A percentile compares a stretch with the other conserved stretches of the same genome.
Conservation (phyloP, 2,888 invertebrate genomes). For the Sphaerophoria taeniata region DNA sequence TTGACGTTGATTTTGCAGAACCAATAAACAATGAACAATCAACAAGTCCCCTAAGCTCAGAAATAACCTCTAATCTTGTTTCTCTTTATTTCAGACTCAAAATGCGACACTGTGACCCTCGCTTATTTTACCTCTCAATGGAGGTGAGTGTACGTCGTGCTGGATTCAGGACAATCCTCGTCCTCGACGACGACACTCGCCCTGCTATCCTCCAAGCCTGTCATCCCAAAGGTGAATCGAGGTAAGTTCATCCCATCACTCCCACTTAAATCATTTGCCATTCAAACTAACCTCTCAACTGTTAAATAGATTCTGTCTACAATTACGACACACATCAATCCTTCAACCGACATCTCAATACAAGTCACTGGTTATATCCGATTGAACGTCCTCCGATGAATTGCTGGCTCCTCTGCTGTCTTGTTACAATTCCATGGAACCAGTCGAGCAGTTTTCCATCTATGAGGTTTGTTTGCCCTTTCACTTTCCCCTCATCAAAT, state of each 20-base stretch:
- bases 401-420: conserved; percentile 92
- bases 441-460: conserved; percentile 93
- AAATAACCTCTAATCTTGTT: no score
- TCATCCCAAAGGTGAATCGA: conserved; percentile 96
- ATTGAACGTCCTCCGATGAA: conserved; percentile 94
- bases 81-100: conserved; percentile 83
- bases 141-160: conserved; percentile 94
- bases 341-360: conserved; percentile 96
- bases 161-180: conserved; percentile 91
- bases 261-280: not conserved
- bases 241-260: conserved; percentile 83
- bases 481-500: not conserved
- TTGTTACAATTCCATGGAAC: conserved; percentile 92
- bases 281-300: not conserved
- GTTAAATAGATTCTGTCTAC: conserved; percentile 89
- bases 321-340: conserved; percentile 94
- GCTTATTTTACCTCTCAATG: conserved; percentile 97
- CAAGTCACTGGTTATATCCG: conserved; percentile 94
- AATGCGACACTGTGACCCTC: conserved; percentile 95
- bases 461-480: conserved; percentile 88
- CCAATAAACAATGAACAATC: no score
- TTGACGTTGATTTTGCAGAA: no score
- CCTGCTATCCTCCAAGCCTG: conserved; percentile 96
- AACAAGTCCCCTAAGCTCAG: no score
- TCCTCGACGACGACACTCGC: conserved; percentile 93